Evolutionary conservation across 2,113 vertebrate species (phyloP), one percentile per base, ranked within the genome.

Genomic region (Caloenas nicobarica): DNA sequence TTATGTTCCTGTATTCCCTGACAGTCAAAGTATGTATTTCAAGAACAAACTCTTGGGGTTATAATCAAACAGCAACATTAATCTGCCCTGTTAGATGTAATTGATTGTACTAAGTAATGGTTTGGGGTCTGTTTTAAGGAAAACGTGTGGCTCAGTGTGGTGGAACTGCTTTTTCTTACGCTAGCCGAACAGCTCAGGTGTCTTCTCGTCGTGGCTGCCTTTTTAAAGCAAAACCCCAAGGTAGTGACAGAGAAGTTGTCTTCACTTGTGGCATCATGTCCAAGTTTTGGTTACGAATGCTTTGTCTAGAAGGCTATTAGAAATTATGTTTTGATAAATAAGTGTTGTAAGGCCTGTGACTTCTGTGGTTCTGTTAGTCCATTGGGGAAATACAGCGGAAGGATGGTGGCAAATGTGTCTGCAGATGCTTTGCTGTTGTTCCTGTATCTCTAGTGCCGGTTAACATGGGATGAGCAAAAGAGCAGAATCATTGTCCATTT

Each of bases 31-130:
- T 83, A 80, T 81, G 72, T 81, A 81, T 94, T 96, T 83, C 79
- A 91, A 90, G 76, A 95, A 88, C 15, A 94, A 94, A 78, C 69
- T 93, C 76, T 84, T 48, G 31, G 81, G 42, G 19, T 95, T 93
- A n/a, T 62, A 88, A 91, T 89, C 84, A 93, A 91, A 80, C 36
- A 74, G 51, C 56, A 73, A 76, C 21, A n/a, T 88, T 80, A 89
- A 82, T 86, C 82, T 90, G 50, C 38, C 26, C 53, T 83, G 42
- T 68, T 86, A 92, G 42, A 91, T 94, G 53, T 71, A 88, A 91
- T 84, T 83, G 86, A 91, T 97, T 86, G 68, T 71, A 61, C 38
- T 44, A 78, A 80, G 88, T 86, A 81, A 78, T 84, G 69, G 64
- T 92, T 94, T 86, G 76, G 86, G 69, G 90, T 84, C 69, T 64